Percentiles rank a stretch among this genome's conserved stretches.
Conservation (phyloP, 2,113 vertebrate genomes). For the Fulmarus glacialis region DNA sequence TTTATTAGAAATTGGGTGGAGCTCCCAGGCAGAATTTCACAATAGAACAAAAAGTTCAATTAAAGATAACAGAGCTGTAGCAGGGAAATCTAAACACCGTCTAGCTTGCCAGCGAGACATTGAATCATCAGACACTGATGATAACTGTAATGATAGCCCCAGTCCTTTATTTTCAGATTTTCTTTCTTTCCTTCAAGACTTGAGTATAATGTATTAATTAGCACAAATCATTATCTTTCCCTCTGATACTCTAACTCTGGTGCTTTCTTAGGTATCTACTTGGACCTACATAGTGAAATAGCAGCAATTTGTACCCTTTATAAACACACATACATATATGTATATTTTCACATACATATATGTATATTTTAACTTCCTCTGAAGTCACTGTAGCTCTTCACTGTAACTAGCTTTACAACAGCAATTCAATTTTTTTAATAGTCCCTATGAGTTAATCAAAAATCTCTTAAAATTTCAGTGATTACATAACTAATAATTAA, state of each 20-base stretch:
- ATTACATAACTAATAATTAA: neutral
- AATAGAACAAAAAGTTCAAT: neutral
- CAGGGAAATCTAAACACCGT: neutral
- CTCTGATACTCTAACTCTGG: neutral
- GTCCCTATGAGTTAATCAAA: neutral
- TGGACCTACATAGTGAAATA: neutral
- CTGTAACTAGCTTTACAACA: neutral
- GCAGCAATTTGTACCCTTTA: neutral
- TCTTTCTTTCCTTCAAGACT: neutral
- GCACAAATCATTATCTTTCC: neutral
- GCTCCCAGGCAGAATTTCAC: neutral
- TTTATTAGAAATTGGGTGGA: neutral
- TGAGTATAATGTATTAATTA: neutral
- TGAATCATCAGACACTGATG: neutral
- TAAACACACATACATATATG: neutral
- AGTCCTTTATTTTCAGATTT: neutral
- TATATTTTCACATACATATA: no score
- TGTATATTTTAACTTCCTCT: neutral
- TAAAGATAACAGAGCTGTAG: neutral
- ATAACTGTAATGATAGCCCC: neutral
- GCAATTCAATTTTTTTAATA: neutral
- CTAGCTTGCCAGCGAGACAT: neutral
- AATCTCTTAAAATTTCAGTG: neutral
- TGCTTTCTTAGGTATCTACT: neutral
- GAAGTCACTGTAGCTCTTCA: neutral